Base-by-base conservation (phyloP, 2,888 invertebrate species). In the Mimumesa dahlbomi region DNA sequence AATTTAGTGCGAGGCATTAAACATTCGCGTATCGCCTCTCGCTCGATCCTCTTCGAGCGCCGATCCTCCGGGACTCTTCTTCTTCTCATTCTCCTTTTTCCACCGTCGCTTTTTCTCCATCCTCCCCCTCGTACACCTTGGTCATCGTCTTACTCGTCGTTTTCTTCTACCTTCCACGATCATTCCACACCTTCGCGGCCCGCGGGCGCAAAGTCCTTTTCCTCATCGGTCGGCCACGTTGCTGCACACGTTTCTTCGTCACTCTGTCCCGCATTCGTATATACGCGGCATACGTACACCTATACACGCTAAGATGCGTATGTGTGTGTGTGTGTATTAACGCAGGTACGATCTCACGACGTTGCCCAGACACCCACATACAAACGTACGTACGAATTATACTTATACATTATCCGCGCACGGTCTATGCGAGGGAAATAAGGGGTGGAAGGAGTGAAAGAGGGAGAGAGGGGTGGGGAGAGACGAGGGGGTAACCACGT, bases 1-100 rank as follows among this genome's bases (percentile, higher is more conserved):
- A 84, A 85, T 85, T 85, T 84, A 84, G 83, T 79, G 77, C 74
- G 71, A 80, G 75, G 79, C 82, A 83, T 85, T 85, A 83, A 84
- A 84, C 79, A 75, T 75, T 84, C 79, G 64, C 79, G 72, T 79
- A 82, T 82, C 81, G 75, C 69, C 71, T 68, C 77, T 75, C 73
- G 67, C 73, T 77, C 71, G 78, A 66, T 72, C 50, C 58, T 73
- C 69, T 63, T 43, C 46, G 62, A 62, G 11, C 48, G 14, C 43
- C 69, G 73, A 73, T 77, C 65, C 46, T 68, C 52, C 48, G 38
- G 18, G 34, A 29, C 57, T 50, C 45, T 22, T 53, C 50, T 43
- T 50, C 49, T 38, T n/a, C 25, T 16, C 7, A 42, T 21, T 48
- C 31, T 18, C 29, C 25, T n/a, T n/a, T n/a, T n/a, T n/a, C n/a